Conservation (phyloP, 2,113 vertebrate genomes). For the Nesogale talazaci region DNA sequence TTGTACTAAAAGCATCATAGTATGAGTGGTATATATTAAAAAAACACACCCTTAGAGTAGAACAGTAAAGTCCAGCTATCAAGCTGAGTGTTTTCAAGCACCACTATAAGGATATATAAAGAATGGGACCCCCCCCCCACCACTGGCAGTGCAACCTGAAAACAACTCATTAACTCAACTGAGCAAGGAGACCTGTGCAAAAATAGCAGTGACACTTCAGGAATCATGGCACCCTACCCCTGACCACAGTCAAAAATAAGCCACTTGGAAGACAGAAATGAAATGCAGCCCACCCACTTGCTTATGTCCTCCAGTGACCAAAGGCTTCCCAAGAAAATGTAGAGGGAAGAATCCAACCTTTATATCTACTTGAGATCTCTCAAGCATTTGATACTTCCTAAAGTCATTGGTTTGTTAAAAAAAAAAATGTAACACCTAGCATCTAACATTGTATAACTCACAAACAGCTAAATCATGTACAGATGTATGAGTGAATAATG, state of each 20-base stretch:
- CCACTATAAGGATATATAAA: constrained; percentile 54
- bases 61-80: constrained; percentile 58
- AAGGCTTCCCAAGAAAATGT: constrained; percentile 22
- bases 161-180: neutral
- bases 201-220: neutral
- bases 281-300: constrained; percentile 16
- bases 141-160: constrained; percentile 38
- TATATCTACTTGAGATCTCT: neutral
- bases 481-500: neutral
- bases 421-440: constrained; percentile 56
- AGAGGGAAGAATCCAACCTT: neutral
- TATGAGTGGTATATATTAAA: constrained; percentile 52
- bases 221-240: neutral
- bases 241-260: neutral
- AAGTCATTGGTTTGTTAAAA: constrained; percentile 35
- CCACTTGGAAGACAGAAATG: constrained; percentile 42
- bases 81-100: constrained; percentile 68
- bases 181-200: constrained; percentile 43
- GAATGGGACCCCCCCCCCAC: neutral
- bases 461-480: neutral
- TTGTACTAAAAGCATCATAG: constrained; percentile 61
- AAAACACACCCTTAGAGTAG: constrained; percentile 1
- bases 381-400: constrained; percentile 46
- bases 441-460: constrained; percentile 43
- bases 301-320: neutral